phyloP scores from a whole-genome alignment of 2,888 invertebrate genomes.

The Nemurella pictetii region DNA sequence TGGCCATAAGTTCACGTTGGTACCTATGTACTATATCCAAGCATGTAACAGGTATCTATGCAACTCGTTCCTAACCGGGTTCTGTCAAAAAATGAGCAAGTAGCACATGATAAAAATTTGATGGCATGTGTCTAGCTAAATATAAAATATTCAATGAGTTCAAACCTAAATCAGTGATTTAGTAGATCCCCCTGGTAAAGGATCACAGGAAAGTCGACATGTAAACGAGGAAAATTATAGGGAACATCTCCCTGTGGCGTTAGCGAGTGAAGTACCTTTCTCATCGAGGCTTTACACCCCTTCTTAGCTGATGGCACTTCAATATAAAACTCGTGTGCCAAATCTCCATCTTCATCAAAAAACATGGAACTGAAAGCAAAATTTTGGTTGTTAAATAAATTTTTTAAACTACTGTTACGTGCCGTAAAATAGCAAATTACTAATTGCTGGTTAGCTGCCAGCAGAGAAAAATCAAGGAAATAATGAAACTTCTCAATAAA shows the following conservation, averaged over 20 bases:
- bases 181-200: constrained; percentile 48
- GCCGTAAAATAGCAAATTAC: too few relatives aligned
- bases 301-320: constrained; percentile 50
- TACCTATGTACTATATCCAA: background rate
- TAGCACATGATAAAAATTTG: background rate
- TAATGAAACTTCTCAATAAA: too few relatives aligned
- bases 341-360: constrained; percentile 59
- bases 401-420: too few relatives aligned
- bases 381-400: too few relatives aligned
- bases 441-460: too few relatives aligned
- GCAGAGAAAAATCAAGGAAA: too few relatives aligned
- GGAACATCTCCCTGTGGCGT: constrained; percentile 53
- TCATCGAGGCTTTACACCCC: constrained; percentile 48
- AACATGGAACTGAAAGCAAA: constrained; percentile 55
- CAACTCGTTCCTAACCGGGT: background rate
- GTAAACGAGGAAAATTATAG: constrained; percentile 51
- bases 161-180: background rate
- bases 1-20: background rate
- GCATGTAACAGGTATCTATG: background rate
- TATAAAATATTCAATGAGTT: background rate
- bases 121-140: background rate
- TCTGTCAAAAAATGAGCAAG: background rate
- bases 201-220: constrained; percentile 53
- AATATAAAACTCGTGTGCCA: constrained; percentile 59
- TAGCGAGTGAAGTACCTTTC: constrained; percentile 48